A percentile compares a stretch with the other conserved stretches of the same genome.
Evolutionary conservation across 2,888 invertebrate species (phyloP).

Genomic region (Drosophila kuntzei): DNA sequence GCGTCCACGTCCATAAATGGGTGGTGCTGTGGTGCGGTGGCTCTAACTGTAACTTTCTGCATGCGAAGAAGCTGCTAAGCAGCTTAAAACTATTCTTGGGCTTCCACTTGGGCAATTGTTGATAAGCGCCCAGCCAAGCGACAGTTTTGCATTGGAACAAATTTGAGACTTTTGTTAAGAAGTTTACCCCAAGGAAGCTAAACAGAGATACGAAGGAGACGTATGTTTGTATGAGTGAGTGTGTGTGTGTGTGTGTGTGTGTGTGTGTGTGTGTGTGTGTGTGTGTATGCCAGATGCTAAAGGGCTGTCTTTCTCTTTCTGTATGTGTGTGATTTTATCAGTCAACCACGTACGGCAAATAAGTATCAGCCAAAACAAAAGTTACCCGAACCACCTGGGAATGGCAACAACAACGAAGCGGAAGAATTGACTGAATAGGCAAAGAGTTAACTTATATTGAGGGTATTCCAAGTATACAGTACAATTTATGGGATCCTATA

Average conservation of each 20-base stretch:
- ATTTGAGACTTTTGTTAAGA: constrained; percentile 79
- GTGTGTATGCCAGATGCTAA: constrained; percentile 5
- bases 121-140: constrained; percentile 79
- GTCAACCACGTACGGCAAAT: constrained; percentile 66
- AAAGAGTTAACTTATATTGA: constrained; percentile 1
- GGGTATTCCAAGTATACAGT: not conserved
- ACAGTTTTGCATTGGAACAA: constrained; percentile 79
- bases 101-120: constrained; percentile 75
- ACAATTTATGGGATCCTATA: not conserved
- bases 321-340: constrained; percentile 59
- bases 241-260: not conserved
- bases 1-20: constrained; percentile 34
- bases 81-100: constrained; percentile 80
- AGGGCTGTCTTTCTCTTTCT: constrained; percentile 9
- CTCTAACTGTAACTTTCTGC: constrained; percentile 44
- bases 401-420: not conserved
- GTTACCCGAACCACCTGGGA: constrained; percentile 24
- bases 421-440: constrained; percentile 1
- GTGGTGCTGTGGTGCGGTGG: not conserved
- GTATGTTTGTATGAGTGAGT: constrained; percentile 17
- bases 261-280: constrained; percentile 18
- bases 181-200: constrained; percentile 46
- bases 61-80: constrained; percentile 79
- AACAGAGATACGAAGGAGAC: constrained; percentile 10
- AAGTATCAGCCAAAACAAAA: constrained; percentile 49